phyloP scores from a whole-genome alignment of 2,113 vertebrate species.

The Laticauda laticaudata region DNA sequence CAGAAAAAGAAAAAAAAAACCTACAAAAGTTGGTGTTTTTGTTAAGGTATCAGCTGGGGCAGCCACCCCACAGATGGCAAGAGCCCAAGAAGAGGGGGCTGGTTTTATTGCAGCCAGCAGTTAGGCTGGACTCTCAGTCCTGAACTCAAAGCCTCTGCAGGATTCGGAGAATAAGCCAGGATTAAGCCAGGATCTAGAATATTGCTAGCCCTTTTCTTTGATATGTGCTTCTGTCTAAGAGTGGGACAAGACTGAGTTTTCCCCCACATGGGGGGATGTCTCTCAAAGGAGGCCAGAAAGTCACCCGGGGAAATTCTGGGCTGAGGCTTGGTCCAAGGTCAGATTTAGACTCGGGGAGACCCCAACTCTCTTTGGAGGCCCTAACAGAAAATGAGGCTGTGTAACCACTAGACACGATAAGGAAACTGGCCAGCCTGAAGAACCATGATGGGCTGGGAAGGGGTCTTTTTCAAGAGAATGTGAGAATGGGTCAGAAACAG shows the following conservation, averaged over 20 bases:
- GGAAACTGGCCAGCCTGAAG: background rate
- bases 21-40: background rate
- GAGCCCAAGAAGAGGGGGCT: background rate
- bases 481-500: background rate
- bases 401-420: background rate
- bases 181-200: background rate
- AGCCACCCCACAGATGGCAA: background rate
- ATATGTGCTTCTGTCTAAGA: background rate
- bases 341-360: background rate
- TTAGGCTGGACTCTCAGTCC: background rate
- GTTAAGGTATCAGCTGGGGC: background rate
- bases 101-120: background rate
- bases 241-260: background rate
- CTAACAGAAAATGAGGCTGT: background rate
- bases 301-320: background rate
- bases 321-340: background rate
- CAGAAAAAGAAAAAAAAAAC: background rate
- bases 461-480: background rate
- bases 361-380: background rate
- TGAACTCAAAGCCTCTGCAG: background rate
- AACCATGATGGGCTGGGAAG: background rate
- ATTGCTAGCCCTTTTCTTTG: background rate
- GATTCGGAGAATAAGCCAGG: background rate
- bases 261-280: background rate
- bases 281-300: background rate